A percentile compares a stretch with the other conserved stretches of the same genome.
Evolutionary conservation across 2,113 vertebrate genomes (phyloP).

Genomic region (Dendrocopos noguchii): DNA sequence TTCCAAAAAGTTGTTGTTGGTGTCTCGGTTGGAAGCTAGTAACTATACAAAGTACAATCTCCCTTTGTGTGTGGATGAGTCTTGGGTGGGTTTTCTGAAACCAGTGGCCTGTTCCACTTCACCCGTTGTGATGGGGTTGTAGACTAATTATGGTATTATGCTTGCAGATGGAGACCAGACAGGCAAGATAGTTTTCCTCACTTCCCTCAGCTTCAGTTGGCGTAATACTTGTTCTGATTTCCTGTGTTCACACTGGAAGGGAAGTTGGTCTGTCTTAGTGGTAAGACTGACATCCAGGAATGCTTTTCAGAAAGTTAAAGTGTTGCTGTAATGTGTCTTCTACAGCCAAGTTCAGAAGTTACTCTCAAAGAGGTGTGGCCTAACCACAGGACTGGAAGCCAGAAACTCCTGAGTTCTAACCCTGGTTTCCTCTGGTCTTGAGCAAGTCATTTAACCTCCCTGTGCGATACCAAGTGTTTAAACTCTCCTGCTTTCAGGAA

Average conservation of each 20-base stretch:
- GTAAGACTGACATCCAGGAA: not conserved
- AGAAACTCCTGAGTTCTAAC: conserved; percentile 29
- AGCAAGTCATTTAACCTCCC: conserved; percentile 16
- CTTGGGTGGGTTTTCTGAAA: not conserved
- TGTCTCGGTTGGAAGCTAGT: not conserved
- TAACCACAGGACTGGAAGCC: conserved; percentile 33
- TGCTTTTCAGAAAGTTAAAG: not conserved
- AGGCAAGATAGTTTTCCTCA: not conserved
- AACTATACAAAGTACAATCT: not conserved
- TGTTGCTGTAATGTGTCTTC: conserved; percentile 15
- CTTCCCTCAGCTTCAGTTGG: not conserved
- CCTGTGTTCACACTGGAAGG: not conserved
- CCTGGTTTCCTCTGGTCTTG: conserved; percentile 39
- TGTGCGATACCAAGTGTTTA: conserved; percentile 22
- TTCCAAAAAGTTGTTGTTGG: not conserved
- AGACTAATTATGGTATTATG: not conserved
- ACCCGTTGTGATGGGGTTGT: accelerated
- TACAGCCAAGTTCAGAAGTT: conserved; percentile 21
- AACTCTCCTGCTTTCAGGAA: conserved; percentile 74
- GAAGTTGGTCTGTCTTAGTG: not conserved
- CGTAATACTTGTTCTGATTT: not conserved
- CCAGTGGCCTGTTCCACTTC: not conserved
- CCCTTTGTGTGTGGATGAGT: not conserved
- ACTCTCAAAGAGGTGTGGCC: conserved; percentile 25
- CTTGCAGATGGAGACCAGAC: not conserved